Evolutionary conservation across 92 coral and sea anemone species (phyloP), one percentile per base, ranked within the genome.

Genomic region (Hydrozoanthus gracilis): DNA sequence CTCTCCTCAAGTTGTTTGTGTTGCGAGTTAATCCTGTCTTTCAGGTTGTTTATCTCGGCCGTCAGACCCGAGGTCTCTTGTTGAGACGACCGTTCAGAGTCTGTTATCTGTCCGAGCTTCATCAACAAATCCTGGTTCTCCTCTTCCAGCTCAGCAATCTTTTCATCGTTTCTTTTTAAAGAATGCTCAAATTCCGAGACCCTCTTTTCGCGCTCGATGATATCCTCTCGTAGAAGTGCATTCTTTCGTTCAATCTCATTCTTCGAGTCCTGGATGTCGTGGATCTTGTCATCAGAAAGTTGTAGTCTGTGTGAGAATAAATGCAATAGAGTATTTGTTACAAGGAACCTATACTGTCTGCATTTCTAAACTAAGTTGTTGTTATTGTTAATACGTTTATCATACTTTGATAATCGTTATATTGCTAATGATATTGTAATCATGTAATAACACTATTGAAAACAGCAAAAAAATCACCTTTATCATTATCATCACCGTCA

Each of bases 121-220:
- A 61, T 73, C 67, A 91, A 78, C 61, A 91, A 88, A 66, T 91
- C 93, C 79, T 84, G 86, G 71, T 76, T 88, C 51, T 91, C 93
- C 27, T 91, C 93, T 52, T 91, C 93, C 9, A 91, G 86, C 68
- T 91, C 93, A 7, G 60, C 44, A 55, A 91, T 88, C 66, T 88
- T 83, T 11, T 77, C 76, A 9, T 88, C 90, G 70, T 76, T 47
- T 52, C 83, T 72, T 51, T 48, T 84, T 13, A 79, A 55, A 18
- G 86, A 86, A 60, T 83, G 88, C 56, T 91, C 93, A 0, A 91
- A 65, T 70, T 91, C 90, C 11, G 80, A 64, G 67, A 83, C 76
- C 64, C 82, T 87, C 86, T 90, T 71, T 68, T 87, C 84, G 77
- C 82, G 87, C 69, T 76, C 82, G 54, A 91, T 91, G 67, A 88